A percentile compares a stretch with the other conserved stretches of the same genome.
Evolutionary conservation across 2,797 vertebrate species (phyloP).

Genomic region (Neosalanx taihuensis): DNA sequence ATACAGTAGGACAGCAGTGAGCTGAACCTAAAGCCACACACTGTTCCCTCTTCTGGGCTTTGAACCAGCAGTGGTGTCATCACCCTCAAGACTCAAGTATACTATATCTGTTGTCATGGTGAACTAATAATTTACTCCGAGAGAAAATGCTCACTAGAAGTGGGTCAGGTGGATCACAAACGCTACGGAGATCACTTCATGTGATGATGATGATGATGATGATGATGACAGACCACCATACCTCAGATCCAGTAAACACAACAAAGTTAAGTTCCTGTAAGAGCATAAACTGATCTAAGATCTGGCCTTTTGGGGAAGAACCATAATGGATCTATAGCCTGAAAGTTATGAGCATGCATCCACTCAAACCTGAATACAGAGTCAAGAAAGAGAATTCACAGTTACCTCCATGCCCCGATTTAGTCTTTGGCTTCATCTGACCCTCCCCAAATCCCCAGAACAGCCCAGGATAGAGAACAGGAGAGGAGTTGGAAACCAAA

Average conservation of each 20-base stretch:
- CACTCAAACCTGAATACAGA: too few species aligned
- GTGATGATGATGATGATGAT: not conserved
- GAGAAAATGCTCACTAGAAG: conserved; percentile 15
- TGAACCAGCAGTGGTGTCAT: not conserved
- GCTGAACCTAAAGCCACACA: not conserved
- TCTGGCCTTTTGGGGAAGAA: too few species aligned
- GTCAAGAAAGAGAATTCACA: too few species aligned
- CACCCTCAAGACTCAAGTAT: not conserved
- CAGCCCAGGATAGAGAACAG: not conserved
- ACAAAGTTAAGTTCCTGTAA: not conserved
- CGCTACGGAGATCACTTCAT: not conserved
- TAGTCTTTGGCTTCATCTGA: not conserved
- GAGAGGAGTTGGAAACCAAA: not conserved
- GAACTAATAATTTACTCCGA: conserved; percentile 18
- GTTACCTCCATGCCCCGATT: not conserved
- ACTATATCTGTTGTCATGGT: not conserved
- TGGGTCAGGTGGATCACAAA: conserved; percentile 20
- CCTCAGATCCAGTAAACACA: not conserved
- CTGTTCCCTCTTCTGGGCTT: not conserved
- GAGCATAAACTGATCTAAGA: not conserved
- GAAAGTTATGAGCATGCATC: too few species aligned
- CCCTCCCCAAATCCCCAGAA: too few species aligned
- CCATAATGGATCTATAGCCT: too few species aligned
- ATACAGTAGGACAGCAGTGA: not conserved
- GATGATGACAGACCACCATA: not conserved